phyloP scores from a whole-genome alignment of 2,113 vertebrate genomes.

The Peucedramus taeniatus region DNA sequence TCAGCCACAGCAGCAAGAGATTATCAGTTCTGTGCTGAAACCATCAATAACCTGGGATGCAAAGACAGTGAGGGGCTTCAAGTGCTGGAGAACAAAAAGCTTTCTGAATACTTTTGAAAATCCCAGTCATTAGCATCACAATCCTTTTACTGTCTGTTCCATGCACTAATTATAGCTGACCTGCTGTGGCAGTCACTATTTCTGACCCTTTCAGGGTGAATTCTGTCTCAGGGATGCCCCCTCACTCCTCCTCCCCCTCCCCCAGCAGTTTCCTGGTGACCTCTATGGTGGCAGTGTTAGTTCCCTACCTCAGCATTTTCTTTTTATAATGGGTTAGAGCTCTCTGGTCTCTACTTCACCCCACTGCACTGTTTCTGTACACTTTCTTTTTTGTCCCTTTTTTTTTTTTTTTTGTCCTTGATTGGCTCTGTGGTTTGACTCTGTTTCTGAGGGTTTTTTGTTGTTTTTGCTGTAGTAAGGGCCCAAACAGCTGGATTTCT shows the following conservation, averaged over 20 bases:
- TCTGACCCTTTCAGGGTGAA: not conserved
- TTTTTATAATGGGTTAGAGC: not conserved
- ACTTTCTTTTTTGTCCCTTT: not conserved
- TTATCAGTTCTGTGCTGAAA: not conserved
- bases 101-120: not conserved
- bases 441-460: not conserved
- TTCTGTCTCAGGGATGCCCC: not conserved
- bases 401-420: not conserved
- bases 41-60: not conserved
- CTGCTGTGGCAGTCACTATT: not conserved
- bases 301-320: constrained; percentile 10
- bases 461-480: not conserved
- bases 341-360: not conserved
- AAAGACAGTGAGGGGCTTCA: not conserved
- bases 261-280: not conserved
- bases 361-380: not conserved
- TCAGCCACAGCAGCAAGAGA: not conserved
- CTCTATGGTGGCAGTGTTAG: not conserved
- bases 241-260: not conserved
- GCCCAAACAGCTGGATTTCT: not conserved
- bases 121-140: not conserved
- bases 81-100: not conserved
- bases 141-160: not conserved
- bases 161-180: not conserved
- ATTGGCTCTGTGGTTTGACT: not conserved